Evolutionary conservation across 2,113 vertebrate genomes (phyloP).

Genomic region (Butorides virescens): DNA sequence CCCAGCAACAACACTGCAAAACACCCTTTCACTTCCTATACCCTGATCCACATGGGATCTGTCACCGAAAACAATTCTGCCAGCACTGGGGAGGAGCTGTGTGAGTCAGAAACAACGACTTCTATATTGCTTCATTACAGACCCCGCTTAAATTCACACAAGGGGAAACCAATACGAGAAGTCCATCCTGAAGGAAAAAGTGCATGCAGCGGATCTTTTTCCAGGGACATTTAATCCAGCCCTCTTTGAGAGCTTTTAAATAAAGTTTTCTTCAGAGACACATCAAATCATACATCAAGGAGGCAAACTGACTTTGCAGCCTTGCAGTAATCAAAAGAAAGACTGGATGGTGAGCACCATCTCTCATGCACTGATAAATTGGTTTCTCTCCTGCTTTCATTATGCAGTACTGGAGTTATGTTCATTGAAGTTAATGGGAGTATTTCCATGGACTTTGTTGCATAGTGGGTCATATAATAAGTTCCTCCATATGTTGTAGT

Average conservation of each 20-base stretch:
- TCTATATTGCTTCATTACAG: neutral
- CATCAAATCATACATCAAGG: constrained; percentile 6
- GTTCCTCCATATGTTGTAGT: neutral
- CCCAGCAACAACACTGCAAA: neutral
- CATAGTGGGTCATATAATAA: constrained; percentile 19
- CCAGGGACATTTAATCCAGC: constrained; percentile 2
- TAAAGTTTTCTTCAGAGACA: constrained; percentile 39
- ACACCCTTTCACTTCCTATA: neutral
- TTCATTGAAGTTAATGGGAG: constrained; percentile 27
- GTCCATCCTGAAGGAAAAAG: neutral
- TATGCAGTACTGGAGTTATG: neutral
- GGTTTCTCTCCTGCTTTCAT: constrained; percentile 10
- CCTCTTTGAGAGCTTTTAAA: constrained; percentile 6
- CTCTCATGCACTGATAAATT: neutral
- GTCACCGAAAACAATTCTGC: neutral
- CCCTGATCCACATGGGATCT: neutral
- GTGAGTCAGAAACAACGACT: neutral
- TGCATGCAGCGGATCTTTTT: neutral
- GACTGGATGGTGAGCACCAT: neutral
- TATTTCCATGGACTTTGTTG: constrained; percentile 43
- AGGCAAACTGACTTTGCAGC: neutral
- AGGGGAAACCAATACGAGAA: neutral
- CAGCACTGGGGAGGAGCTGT: neutral
- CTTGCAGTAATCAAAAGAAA: neutral
- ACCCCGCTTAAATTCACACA: neutral